Conservation (phyloP, 2,888 invertebrate genomes). For the Clanis bilineata region DNA sequence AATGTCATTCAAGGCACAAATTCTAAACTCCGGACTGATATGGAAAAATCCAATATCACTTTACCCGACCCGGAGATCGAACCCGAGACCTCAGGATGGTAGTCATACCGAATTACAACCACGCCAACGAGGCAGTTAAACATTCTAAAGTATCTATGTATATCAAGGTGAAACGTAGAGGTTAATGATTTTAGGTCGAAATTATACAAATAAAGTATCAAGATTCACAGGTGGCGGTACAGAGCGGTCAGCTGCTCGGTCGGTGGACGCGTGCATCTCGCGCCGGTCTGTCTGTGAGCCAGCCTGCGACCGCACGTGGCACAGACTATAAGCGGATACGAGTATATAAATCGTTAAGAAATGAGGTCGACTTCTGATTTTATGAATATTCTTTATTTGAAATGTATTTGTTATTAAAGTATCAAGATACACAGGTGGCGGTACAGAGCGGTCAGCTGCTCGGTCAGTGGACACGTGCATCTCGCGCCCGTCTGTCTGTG, state of each 20-base stretch:
- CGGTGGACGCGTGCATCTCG: conserved; percentile 65
- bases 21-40: too few species aligned
- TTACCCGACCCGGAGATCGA: too few species aligned
- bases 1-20: too few species aligned
- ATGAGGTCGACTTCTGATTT: neutral
- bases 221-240: conserved; percentile 28
- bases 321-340: too few species aligned
- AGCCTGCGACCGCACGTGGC: conserved; percentile 28
- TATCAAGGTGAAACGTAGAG: too few species aligned
- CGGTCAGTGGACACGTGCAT: conserved; percentile 57
- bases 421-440: conserved; percentile 41
- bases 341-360: neutral
- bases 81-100: too few species aligned
- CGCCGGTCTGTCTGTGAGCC: conserved; percentile 49
- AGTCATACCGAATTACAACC: too few species aligned
- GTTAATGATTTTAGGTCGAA: too few species aligned
- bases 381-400: neutral
- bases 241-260: conserved; percentile 51
- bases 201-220: conserved; percentile 52
- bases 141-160: too few species aligned
- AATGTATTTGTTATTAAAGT: conserved; percentile 35
- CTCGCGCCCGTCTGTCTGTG: conserved; percentile 59
- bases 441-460: conserved; percentile 50
- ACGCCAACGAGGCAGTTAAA: too few species aligned
- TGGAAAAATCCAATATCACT: too few species aligned